Conservation (phyloP, 1,140 invertebrate genomes). For the Lepidurus apus region DNA sequence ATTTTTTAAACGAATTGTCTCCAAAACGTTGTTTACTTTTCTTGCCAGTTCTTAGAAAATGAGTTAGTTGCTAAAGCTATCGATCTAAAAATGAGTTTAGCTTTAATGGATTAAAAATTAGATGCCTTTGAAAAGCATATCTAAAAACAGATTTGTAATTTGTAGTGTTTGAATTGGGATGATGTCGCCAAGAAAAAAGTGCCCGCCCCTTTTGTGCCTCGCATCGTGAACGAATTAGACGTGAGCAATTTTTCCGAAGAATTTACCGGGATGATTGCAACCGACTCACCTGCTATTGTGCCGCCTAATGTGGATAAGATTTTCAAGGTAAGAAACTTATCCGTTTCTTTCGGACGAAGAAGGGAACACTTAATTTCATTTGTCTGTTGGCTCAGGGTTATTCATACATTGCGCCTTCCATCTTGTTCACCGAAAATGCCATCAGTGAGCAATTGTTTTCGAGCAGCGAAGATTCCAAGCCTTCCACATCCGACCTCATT, state of each 20-base stretch:
- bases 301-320: slow-evolving; percentile 79
- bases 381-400: slow-evolving; percentile 62
- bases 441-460: slow-evolving; percentile 66
- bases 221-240: slow-evolving; percentile 76
- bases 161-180: slow-evolving; percentile 66
- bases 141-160: background rate
- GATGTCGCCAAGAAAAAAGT: slow-evolving; percentile 65
- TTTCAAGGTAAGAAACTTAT: slow-evolving; percentile 60
- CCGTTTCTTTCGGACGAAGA: slow-evolving; percentile 10
- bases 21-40: too few relatives aligned
- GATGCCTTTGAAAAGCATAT: background rate
- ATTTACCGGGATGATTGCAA: slow-evolving; percentile 83
- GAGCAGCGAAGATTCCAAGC: slow-evolving; percentile 47
- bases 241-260: slow-evolving; percentile 94
- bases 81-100: too few relatives aligned
- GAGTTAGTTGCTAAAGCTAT: too few relatives aligned
- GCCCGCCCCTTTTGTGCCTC: slow-evolving; percentile 73
- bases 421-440: slow-evolving; percentile 78
- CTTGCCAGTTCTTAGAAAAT: too few relatives aligned
- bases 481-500: slow-evolving; percentile 47
- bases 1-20: background rate
- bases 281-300: slow-evolving; percentile 82
- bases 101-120: background rate
- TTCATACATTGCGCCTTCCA: slow-evolving; percentile 89
- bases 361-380: slow-evolving; percentile 26